Evolutionary conservation across 2,797 vertebrate species (phyloP), one percentile per base, ranked within the genome.

Genomic region (Rousettus madagascariensis): DNA sequence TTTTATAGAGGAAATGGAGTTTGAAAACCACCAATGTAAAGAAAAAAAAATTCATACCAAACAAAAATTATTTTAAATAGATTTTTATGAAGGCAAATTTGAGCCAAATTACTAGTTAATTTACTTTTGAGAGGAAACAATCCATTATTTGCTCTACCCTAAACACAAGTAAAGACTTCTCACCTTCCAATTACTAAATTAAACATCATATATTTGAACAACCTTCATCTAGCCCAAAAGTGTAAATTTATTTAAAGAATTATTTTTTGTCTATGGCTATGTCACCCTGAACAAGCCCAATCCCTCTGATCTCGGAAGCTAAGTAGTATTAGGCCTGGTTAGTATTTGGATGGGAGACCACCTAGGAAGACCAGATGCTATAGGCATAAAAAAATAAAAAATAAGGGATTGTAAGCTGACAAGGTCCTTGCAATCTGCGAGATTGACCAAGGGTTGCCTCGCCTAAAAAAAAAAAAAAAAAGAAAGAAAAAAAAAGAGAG

Each of bases 81-180:
- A 86, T 95, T 87, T 87, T 95, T 24, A 77, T 46, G n/a, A 90
- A 90, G 36, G 30, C 30, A 82, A 66, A 75, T 53, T 55, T 66
- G 20, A 87, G 46, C 63, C 83, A 57, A 83, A 87, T 65, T 57
- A 78, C 3, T 5, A 24, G 13, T 65, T 57, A 4, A 16, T 72
- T 93, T 68, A 74, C 51, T 79, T 75, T 92, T 53, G 24, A 66
- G n/a, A n/a, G 65, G 8, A 95, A 86, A 13, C 8, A 36, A 57
- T 72, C 11, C 49, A 63, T 71, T 33, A 55, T n/a, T 68, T 86
- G 33, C 68, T 92, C 36, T 86, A 24, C 22, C 26, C 20, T 87
- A 41, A 86, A 36, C 55, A 41, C 49, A 84, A 41, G 22, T 8
- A 87, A 69, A 75, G 49, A 71, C 51, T 46, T 86, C 57, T 38